These are phyloP conservation scores for Pelobates fuscus DNA, from an alignment of 2,113 vertebrate species.

Conservation along the genomic window DNA sequence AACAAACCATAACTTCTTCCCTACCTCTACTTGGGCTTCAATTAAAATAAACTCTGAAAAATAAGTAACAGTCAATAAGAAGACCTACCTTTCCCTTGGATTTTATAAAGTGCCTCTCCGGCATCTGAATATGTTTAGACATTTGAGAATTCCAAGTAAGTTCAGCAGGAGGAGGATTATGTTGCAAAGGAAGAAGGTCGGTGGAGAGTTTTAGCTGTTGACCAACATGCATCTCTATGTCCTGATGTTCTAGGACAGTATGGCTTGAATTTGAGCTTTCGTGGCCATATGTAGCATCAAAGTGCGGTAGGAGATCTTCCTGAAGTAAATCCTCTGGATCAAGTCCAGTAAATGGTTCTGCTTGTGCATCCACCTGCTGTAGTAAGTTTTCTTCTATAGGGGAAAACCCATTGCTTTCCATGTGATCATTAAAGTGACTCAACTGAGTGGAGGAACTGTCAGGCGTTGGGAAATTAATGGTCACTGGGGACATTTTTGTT, in stretches of 20 bases:
- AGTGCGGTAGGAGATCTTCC: conserved; percentile 86
- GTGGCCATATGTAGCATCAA: conserved; percentile 84
- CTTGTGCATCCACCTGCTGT: conserved; percentile 78
- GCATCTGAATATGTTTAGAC: conserved; percentile 63
- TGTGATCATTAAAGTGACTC: conserved; percentile 73
- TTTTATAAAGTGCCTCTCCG: conserved; percentile 58
- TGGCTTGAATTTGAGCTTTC: conserved; percentile 64
- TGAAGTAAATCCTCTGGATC: conserved; percentile 87
- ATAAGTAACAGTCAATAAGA: background rate
- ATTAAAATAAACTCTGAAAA: no score
- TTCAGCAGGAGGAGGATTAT: conserved; percentile 56
- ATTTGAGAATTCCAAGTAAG: conserved; percentile 70
- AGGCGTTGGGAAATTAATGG: conserved; percentile 75
- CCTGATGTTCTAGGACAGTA: conserved; percentile 71
- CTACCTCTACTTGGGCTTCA: no score
- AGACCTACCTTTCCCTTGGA: conserved; percentile 69
- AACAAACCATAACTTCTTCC: no score
- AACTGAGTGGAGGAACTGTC: conserved; percentile 74
- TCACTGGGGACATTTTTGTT: conserved; percentile 85
- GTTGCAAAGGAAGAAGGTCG: conserved; percentile 58
- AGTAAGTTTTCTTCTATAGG: conserved; percentile 83
- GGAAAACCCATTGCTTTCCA: conserved; percentile 84
- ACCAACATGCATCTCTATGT: conserved; percentile 67
- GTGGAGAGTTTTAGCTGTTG: conserved; percentile 60
- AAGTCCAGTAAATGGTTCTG: conserved; percentile 81